Evolutionary conservation across 2,888 invertebrate genomes (phyloP).

Genomic region (Lasioglossum morio): DNA sequence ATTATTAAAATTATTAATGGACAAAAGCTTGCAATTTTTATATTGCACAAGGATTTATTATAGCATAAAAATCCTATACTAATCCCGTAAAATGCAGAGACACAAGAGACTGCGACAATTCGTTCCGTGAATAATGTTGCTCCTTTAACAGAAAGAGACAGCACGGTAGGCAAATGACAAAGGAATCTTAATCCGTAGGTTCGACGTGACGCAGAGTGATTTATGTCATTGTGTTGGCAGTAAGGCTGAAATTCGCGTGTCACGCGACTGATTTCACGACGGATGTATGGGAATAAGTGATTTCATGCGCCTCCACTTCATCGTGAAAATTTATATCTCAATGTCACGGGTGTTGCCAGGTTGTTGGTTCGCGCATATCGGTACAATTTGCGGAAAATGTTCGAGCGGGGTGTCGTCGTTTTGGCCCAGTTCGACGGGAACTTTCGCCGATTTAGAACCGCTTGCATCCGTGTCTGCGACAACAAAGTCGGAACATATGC

Average conservation of each 20-base stretch:
- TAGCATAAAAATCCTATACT: not conserved
- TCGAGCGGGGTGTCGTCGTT: conserved; percentile 37
- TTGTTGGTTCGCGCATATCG: conserved; percentile 20
- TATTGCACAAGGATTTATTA: too few relatives aligned
- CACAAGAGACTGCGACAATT: not conserved
- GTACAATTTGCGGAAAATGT: conserved; percentile 40
- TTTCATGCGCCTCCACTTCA: conserved; percentile 4
- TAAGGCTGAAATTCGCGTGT: not conserved
- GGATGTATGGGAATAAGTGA: conserved; percentile 12
- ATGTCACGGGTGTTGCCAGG: conserved; percentile 13
- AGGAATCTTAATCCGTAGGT: not conserved
- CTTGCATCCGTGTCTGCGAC: conserved; percentile 29
- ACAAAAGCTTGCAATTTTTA: not conserved
- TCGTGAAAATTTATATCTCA: conserved; percentile 34
- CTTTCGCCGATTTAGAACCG: conserved; percentile 51
- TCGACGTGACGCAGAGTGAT: not conserved
- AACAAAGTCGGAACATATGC: conserved; percentile 56
- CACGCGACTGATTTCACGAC: not conserved
- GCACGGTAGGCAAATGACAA: not conserved
- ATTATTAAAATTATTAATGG: not conserved
- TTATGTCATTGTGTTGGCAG: not conserved
- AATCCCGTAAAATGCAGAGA: not conserved
- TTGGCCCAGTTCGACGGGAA: conserved; percentile 49
- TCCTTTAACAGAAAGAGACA: not conserved
- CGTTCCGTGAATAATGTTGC: not conserved